Percentiles rank a stretch among this genome's conserved stretches.
Conservation (phyloP, 2,113 vertebrate species). For the Trochalopteron elliotii region DNA sequence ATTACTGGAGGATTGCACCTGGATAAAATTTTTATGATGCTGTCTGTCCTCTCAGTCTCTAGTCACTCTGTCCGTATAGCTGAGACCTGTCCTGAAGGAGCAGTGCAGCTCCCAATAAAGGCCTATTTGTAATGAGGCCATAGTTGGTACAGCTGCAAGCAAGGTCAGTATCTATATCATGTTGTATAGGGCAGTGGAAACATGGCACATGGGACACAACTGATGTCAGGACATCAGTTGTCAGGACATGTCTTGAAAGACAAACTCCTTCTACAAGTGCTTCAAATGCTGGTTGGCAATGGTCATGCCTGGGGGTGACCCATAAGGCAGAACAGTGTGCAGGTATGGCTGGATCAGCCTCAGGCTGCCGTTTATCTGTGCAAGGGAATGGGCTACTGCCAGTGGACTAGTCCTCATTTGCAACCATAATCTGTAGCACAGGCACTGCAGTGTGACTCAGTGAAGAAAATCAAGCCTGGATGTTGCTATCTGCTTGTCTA, state of each 20-base stretch:
- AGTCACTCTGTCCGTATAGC: neutral
- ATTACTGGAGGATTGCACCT: neutral
- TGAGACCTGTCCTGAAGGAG: neutral
- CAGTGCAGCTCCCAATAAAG: neutral
- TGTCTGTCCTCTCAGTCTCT: neutral
- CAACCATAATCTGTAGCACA: neutral
- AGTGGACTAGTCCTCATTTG: neutral
- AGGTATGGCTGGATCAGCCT: accelerated
- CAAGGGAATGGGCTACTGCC: neutral
- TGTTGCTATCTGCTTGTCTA: neutral
- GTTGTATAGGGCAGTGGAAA: neutral
- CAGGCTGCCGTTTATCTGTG: neutral
- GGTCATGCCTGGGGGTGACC: neutral
- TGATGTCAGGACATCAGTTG: neutral
- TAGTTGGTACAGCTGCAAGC: accelerated
- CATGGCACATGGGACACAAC: neutral
- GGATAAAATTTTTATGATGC: neutral
- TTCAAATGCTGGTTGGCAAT: neutral
- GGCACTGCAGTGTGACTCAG: neutral
- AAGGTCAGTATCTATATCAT: accelerated
- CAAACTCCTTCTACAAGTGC: neutral
- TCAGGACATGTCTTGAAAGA: neutral
- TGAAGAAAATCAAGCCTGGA: neutral
- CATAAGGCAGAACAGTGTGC: neutral
- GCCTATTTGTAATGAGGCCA: accelerated